A percentile compares a stretch with the other conserved stretches of the same genome.
phyloP scores from a whole-genome alignment of 1,140 invertebrate species.

The Zaprionus ornatus region DNA sequence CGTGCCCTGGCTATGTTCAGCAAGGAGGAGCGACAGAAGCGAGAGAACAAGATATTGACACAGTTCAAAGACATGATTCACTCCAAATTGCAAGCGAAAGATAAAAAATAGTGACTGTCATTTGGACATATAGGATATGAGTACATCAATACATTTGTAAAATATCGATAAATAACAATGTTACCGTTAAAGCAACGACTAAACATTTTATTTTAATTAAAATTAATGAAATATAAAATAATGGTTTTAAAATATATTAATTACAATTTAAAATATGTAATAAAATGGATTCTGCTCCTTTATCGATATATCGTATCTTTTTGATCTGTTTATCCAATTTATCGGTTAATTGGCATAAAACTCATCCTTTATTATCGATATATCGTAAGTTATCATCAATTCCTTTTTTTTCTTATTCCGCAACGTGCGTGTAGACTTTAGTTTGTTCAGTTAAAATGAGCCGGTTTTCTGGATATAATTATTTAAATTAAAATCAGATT shows the following conservation, averaged over 20 bases:
- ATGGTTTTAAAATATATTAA: neutral
- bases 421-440: slow-evolving; percentile 8
- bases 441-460: slow-evolving; percentile 21
- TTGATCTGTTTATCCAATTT: neutral
- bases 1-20: slow-evolving; percentile 98
- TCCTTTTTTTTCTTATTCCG: neutral
- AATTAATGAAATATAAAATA: neutral
- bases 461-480: neutral
- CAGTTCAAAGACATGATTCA: slow-evolving; percentile 97
- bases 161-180: neutral
- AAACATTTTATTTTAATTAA: neutral
- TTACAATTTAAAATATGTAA: neutral
- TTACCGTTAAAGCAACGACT: neutral
- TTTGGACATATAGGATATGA: neutral
- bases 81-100: slow-evolving; percentile 86
- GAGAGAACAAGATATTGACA: slow-evolving; percentile 97
- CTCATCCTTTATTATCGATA: slow-evolving; percentile 7
- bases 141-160: neutral
- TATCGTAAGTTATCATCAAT: neutral
- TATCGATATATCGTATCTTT: neutral
- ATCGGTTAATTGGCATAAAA: neutral
- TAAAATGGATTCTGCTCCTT: neutral
- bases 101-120: slow-evolving; percentile 68
- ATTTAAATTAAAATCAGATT: neutral
- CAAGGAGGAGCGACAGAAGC: slow-evolving; percentile 97